Conservation (phyloP, 2,113 vertebrate genomes). For the Silurus glanis region DNA sequence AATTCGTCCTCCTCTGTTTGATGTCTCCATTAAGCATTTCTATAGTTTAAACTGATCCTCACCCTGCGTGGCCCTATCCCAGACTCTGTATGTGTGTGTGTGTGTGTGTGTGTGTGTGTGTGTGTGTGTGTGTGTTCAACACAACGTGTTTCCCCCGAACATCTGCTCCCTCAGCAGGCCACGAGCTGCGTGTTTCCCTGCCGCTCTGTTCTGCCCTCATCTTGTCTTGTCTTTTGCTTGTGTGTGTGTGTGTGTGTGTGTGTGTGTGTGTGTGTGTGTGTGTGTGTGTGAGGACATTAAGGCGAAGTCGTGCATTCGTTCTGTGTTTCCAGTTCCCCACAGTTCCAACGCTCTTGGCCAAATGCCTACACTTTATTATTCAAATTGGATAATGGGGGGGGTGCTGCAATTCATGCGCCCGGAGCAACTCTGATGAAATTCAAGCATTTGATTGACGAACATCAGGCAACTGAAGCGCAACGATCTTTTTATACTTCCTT, state of each 20-base stretch:
- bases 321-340: slow-evolving; percentile 34
- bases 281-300: slow-evolving; percentile 61
- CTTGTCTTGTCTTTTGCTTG: no score
- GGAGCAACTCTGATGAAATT: slow-evolving; percentile 26
- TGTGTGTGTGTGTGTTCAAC: slow-evolving; percentile 47
- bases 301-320: slow-evolving; percentile 49
- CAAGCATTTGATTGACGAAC: slow-evolving; percentile 19
- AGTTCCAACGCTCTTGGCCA: slow-evolving; percentile 22
- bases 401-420: slow-evolving; percentile 24
- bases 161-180: slow-evolving; percentile 78
- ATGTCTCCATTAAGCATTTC: not conserved
- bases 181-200: not conserved
- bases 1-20: not conserved
- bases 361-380: slow-evolving; percentile 47
- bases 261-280: no score
- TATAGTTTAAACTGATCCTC: not conserved
- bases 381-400: slow-evolving; percentile 51
- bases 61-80: not conserved
- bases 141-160: slow-evolving; percentile 64
- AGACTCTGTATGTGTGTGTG: slow-evolving; percentile 29
- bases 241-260: no score
- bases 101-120: slow-evolving; percentile 35
- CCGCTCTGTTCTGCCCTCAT: slow-evolving; percentile 40
- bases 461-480: not conserved
- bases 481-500: not conserved